Percentiles rank a stretch among this genome's conserved stretches.
Evolutionary conservation across 1,140 invertebrate genomes (phyloP).

Genomic region (Samia ricini): DNA sequence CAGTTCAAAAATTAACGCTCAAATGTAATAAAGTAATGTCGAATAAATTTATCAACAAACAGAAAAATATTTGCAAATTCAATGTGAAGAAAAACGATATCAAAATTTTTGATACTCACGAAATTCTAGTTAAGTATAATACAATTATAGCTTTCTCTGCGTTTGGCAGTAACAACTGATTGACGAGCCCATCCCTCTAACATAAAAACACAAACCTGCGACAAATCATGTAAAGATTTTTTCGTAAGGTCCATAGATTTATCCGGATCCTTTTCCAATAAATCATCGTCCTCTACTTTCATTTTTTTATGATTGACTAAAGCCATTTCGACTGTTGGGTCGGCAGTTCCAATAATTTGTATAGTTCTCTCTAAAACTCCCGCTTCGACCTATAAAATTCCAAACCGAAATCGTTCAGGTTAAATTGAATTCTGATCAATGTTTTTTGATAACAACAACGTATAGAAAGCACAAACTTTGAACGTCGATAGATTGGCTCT

Average conservation of each 20-base stretch:
- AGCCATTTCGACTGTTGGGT: constrained; percentile 73
- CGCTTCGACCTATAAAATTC: constrained; percentile 56
- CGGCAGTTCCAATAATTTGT: constrained; percentile 63
- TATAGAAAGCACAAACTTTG: constrained; percentile 73
- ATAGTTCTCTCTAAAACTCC: constrained; percentile 67
- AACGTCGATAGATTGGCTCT: constrained; percentile 84
- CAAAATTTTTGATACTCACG: no score
- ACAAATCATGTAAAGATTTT: constrained; percentile 70
- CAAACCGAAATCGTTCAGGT: neutral
- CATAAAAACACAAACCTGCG: constrained; percentile 47
- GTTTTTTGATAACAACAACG: neutral
- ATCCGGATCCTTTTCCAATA: constrained; percentile 48
- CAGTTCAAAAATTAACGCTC: no score
- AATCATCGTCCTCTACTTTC: constrained; percentile 64
- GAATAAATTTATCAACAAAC: no score
- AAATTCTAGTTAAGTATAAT: no score
- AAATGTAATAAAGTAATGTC: no score
- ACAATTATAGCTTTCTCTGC: no score
- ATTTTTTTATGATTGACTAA: constrained; percentile 74
- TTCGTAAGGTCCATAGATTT: constrained; percentile 54
- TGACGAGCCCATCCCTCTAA: no score
- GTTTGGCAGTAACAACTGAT: no score
- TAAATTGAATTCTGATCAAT: constrained; percentile 2
- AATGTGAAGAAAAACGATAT: no score
- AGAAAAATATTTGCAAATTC: no score